Conservation (phyloP, 2,888 invertebrate species). For the Agrochola litura region DNA sequence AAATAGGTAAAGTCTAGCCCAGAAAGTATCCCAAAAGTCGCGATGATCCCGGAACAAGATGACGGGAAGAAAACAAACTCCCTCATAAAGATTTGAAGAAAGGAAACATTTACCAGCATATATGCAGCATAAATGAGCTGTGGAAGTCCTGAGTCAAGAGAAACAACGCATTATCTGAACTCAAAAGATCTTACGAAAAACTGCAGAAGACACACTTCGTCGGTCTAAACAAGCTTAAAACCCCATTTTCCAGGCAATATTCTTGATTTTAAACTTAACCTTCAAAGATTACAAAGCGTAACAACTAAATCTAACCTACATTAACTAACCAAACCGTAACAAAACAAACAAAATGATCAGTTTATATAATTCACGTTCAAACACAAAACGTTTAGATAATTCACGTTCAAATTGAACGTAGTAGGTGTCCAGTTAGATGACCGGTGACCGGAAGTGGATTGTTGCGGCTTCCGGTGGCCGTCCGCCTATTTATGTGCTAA, state of each 20-base stretch:
- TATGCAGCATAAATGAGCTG: no score
- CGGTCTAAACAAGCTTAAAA: neutral
- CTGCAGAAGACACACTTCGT: neutral
- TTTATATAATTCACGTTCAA: constrained; percentile 40
- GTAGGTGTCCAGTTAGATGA: constrained; percentile 72
- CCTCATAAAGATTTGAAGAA: neutral
- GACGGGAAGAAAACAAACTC: neutral
- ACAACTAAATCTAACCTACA: constrained; percentile 12
- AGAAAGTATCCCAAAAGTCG: no score
- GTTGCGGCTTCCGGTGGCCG: constrained; percentile 72
- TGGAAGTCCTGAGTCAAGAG: neutral
- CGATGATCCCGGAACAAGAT: no score
- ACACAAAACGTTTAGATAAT: constrained; percentile 48
- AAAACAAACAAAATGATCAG: constrained; percentile 17
- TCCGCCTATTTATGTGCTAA: constrained; percentile 73
- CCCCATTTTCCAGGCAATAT: neutral
- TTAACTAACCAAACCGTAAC: constrained; percentile 26
- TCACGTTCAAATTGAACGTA: constrained; percentile 38
- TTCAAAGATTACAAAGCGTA: neutral
- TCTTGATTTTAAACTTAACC: constrained; percentile 17
- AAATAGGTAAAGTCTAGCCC: no score
- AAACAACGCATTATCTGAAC: neutral
- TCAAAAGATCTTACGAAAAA: neutral
- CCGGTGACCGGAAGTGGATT: constrained; percentile 76
- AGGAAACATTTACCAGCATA: no score